Base-by-base conservation (phyloP, 1,140 invertebrate genomes). In the Hylyphantes graminicola region DNA sequence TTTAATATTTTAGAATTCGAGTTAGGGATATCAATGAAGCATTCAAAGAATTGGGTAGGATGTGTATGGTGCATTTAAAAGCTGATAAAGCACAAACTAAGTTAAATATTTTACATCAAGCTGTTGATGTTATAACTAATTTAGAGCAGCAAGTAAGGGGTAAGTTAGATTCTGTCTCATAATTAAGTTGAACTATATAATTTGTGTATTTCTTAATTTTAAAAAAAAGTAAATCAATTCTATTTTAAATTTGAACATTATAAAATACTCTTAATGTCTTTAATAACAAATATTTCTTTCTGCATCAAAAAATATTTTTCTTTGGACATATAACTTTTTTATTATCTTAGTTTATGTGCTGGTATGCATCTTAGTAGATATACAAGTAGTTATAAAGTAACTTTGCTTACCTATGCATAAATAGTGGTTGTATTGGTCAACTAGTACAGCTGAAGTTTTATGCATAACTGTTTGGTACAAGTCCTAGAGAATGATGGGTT, bases 21-120 rank as follows among this genome's bases (percentile, higher is more conserved):
- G 92, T 93, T 21, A 89, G 92, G 75, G 92, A 93, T 88, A 93
- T 93, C 80, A 93, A 93, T 88, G 92, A 92, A 89, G 93, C 92
- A 55, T 93, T 93, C 88, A 93, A 93, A 88, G 92, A 93, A 88
- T 89, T 93, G 53, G 92, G 92, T 72, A 90, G 91, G 82, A 93
- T 93, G 92, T 92, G 92, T 82, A 90, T 91, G 72, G 89, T 92
- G 64, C 92, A 93, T 88, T 86, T 90, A 63, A 90, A 90, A 82
- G 90, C 88, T 67, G 92, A 92, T 86, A 92, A 93, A 87, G 91
- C 92, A 35, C 90, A 92, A 79, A 93, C 92, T 59, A 93, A 93
- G 88, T 87, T 93, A 79, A 92, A 89, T 81, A 91, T 92, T 87
- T 89, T 93, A 55, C 92, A 93, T 88, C 91, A 92, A 86, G 92